Conservation (phyloP, 1,140 invertebrate species). For the Doryteuthis pealeii region DNA sequence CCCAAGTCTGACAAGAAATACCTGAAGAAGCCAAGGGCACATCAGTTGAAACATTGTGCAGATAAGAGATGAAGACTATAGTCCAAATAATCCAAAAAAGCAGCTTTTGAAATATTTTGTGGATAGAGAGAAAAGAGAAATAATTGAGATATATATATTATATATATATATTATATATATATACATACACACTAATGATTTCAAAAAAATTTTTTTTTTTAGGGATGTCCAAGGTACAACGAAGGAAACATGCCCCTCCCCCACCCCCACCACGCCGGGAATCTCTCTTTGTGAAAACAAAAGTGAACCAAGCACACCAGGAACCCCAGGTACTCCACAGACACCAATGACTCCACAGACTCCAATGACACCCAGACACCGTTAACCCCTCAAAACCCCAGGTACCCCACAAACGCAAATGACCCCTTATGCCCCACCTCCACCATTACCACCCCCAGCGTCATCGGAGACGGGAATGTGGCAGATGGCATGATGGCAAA, state of each 20-base stretch:
- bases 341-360: not conserved
- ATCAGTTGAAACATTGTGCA: too few species aligned
- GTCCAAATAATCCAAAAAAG: too few species aligned
- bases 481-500: too few species aligned
- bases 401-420: not conserved
- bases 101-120: too few species aligned
- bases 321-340: not conserved
- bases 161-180: too few species aligned
- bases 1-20: too few species aligned
- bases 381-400: too few species aligned
- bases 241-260: not conserved
- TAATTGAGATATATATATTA: too few species aligned
- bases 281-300: constrained; percentile 6
- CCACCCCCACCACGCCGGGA: not conserved
- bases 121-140: too few species aligned
- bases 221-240: constrained; percentile 2
- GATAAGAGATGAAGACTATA: too few species aligned
- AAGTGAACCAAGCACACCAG: not conserved
- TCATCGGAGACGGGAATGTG: not conserved
- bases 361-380: not conserved
- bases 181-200: too few species aligned
- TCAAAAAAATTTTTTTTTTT: not conserved
- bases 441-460: not conserved
- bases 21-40: too few species aligned
- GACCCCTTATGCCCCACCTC: not conserved